phyloP scores from a whole-genome alignment of 2,888 invertebrate species.

The Trissolcus japonicus region DNA sequence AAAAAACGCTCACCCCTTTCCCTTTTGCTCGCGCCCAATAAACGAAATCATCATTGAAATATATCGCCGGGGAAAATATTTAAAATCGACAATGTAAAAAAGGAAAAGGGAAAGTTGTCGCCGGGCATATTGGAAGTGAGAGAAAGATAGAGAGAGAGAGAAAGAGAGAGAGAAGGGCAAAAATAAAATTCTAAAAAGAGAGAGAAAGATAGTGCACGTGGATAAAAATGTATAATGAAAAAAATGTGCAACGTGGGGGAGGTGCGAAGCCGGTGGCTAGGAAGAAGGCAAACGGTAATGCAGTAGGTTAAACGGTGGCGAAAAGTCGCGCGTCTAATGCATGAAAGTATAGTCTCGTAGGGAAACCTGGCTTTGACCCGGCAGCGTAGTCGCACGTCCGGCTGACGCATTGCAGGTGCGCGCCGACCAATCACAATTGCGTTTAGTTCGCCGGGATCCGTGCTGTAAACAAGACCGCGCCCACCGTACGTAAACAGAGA shows the following conservation, averaged over 20 bases:
- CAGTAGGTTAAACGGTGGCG: constrained; percentile 54
- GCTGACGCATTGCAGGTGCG: constrained; percentile 93
- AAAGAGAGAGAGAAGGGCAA: not conserved
- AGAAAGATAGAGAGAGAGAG: not conserved
- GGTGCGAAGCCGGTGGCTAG: no score
- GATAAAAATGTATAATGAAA: not conserved
- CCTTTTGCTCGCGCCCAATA: not conserved
- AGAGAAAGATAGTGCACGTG: not conserved
- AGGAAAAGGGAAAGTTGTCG: not conserved
- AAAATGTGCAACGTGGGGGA: no score
- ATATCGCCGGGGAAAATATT: no score
- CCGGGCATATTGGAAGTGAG: not conserved
- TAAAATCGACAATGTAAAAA: no score
- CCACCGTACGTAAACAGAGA: constrained; percentile 65
- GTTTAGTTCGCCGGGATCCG: constrained; percentile 78
- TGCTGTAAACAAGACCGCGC: constrained; percentile 84
- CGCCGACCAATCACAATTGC: constrained; percentile 86
- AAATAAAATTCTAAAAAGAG: not conserved
- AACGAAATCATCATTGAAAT: no score
- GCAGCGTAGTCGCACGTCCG: constrained; percentile 76
- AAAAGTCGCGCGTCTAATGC: constrained; percentile 57
- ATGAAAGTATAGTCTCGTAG: constrained; percentile 54
- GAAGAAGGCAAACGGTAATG: constrained; percentile 7
- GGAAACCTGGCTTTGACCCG: constrained; percentile 73
- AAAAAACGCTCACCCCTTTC: constrained; percentile 7